Evolutionary conservation across 2,113 vertebrate genomes (phyloP), one percentile per base, ranked within the genome.

Genomic region (Oenanthe melanoleuca): DNA sequence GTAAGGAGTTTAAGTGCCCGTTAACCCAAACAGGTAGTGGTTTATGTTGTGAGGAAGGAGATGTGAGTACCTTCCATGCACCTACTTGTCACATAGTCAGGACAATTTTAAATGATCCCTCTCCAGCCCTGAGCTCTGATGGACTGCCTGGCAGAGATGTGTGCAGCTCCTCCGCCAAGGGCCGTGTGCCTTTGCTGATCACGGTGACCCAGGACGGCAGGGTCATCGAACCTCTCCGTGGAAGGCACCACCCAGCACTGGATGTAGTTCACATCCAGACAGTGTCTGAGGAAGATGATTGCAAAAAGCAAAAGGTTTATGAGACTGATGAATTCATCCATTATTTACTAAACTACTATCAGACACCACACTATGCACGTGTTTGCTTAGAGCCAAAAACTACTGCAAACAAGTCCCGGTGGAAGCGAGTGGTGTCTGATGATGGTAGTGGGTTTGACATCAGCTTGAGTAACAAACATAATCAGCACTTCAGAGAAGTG

Each of bases 271-370:
- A 26, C 56, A 70, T 22, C 1, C 82, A 64, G 26, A 49, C 49
- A 50, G 82, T 70, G 29, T n/a, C 65, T 72, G 75, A 91, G 44
- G 59, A 61, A 84, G 72, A 69, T 6, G 6, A 19, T 40, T 61
- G 64, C 89, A 97, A 80, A 93, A 98, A 96, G 77, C 91, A 73
- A 67, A 98, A 98, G 88, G 96, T 98, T 88, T 98, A 98, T 47
- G 98, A 98, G 94, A 98, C 97, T 6, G 98, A 98, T 85, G 98
- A 98, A 92, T 98, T 98, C 88, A 97, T 98, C 81, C 74, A 98
- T 93, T 98, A 98, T 81, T 93, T 98, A 57, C 86, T 98, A 37
- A 98, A 98, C 95, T 97, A 98, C 73, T 98, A 98, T 59, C 97
- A 96, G 65, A 93, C 95, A 63, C 97, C 98, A 38, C 57, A 86